Evolutionary conservation across 2,888 invertebrate genomes (phyloP).

Genomic region (Drosophila leonis): DNA sequence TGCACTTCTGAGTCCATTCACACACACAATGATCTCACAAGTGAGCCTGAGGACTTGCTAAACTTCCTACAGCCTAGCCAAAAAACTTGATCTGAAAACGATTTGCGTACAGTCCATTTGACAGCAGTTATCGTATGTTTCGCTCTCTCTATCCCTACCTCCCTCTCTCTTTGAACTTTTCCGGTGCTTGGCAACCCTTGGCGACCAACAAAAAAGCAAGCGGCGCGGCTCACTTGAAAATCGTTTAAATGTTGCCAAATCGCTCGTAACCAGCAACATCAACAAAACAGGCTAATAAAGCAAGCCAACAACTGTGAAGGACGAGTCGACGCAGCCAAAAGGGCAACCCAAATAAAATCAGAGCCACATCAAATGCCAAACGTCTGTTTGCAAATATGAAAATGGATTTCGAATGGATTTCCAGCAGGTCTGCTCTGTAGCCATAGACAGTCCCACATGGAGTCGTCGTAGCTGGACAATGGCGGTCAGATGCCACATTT

Average conservation of each 20-base stretch:
- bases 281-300: constrained; percentile 60
- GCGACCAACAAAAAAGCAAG: not conserved
- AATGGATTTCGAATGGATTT: constrained; percentile 46
- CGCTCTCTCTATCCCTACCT: not conserved
- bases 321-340: constrained; percentile 8
- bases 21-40: constrained; percentile 11
- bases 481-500: constrained; percentile 5
- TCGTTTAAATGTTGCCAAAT: constrained; percentile 57
- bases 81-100: constrained; percentile 55
- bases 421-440: constrained; percentile 5
- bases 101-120: constrained; percentile 65
- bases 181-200: constrained; percentile 6
- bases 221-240: constrained; percentile 26
- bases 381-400: constrained; percentile 60
- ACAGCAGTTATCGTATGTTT: constrained; percentile 42
- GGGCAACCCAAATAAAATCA: constrained; percentile 65
- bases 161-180: constrained; percentile 2
- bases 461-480: constrained; percentile 22
- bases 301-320: constrained; percentile 13
- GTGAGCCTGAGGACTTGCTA: not conserved
- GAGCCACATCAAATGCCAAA: constrained; percentile 56
- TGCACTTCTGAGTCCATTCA: constrained; percentile 21
- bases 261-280: constrained; percentile 27
- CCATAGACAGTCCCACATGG: not conserved
- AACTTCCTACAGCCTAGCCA: not conserved